A percentile compares a stretch with the other conserved stretches of the same genome.
These are phyloP conservation scores for Calonectris borealis DNA, from an alignment of 2,113 vertebrate genomes.

Conservation along the genomic window DNA sequence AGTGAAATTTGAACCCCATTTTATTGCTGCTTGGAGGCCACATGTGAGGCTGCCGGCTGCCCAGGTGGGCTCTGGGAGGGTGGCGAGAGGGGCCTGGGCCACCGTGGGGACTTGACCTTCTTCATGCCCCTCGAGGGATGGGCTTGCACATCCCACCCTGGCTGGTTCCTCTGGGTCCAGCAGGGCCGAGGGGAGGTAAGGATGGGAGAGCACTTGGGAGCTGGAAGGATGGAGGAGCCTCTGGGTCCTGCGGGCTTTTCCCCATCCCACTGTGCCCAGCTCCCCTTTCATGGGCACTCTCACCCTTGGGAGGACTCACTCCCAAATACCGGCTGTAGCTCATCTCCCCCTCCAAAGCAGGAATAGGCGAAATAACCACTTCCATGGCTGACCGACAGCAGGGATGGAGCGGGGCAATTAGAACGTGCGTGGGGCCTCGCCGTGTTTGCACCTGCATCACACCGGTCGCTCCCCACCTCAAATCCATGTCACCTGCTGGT, in stretches of 20 bases:
- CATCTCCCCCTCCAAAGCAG: neutral
- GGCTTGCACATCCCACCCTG: neutral
- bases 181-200: rapidly evolving
- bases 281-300: neutral
- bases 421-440: rapidly evolving
- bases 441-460: neutral
- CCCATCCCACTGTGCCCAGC: neutral
- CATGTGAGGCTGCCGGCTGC: neutral
- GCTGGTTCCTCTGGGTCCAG: rapidly evolving
- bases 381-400: neutral
- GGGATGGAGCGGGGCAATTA: neutral
- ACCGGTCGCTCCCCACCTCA: neutral
- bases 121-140: neutral
- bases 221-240: neutral
- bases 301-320: neutral
- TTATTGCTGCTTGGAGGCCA: neutral
- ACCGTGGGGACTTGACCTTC: rapidly evolving
- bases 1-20: neutral
- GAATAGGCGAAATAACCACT: neutral
- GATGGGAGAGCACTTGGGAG: neutral
- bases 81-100: rapidly evolving
- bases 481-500: neutral
- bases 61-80: neutral
- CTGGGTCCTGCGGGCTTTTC: neutral
- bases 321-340: neutral